phyloP scores from a whole-genome alignment of 2,113 vertebrate species.

The Sterrhoptilus dennistouni region DNA sequence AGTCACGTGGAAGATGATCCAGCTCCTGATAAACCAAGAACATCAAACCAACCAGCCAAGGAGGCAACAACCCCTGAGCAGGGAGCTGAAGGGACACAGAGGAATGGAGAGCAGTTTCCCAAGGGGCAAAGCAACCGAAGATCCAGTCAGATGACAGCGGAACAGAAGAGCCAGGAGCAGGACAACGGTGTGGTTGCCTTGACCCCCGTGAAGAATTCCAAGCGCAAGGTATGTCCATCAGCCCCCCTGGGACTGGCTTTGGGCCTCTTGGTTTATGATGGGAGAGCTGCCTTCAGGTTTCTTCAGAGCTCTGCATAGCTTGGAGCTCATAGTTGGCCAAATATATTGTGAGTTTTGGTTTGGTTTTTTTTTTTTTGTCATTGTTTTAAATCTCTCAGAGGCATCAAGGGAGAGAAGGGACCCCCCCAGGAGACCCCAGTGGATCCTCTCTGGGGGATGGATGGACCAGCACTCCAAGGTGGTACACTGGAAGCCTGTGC shows the following conservation, averaged over 20 bases:
- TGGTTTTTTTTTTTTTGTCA: background rate
- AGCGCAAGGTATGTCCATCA: conserved; percentile 44
- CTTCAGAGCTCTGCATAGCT: background rate
- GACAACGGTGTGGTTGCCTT: background rate
- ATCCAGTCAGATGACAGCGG: conserved; percentile 35
- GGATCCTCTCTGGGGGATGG: conserved; percentile 1
- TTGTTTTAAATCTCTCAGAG: conserved; percentile 50
- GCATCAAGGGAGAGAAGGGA: background rate
- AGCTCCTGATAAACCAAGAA: conserved; percentile 24
- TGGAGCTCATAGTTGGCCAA: background rate
- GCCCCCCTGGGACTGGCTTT: background rate
- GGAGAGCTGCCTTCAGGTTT: background rate
- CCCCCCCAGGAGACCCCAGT: background rate
- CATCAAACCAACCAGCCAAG: background rate
- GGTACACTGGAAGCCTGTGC: conserved; percentile 3
- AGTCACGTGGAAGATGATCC: conserved; percentile 25
- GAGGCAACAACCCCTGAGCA: background rate
- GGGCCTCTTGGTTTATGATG: background rate
- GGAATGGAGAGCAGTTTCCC: conserved; percentile 42
- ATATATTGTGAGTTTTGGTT: background rate
- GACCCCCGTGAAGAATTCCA: conserved; percentile 46
- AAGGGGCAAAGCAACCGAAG: conserved; percentile 56
- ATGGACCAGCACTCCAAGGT: background rate
- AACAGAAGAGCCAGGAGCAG: conserved; percentile 52
- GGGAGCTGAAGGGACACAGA: conserved; percentile 8